phyloP scores from a whole-genome alignment of 2,888 invertebrate genomes.

The Apodemia duryi region DNA sequence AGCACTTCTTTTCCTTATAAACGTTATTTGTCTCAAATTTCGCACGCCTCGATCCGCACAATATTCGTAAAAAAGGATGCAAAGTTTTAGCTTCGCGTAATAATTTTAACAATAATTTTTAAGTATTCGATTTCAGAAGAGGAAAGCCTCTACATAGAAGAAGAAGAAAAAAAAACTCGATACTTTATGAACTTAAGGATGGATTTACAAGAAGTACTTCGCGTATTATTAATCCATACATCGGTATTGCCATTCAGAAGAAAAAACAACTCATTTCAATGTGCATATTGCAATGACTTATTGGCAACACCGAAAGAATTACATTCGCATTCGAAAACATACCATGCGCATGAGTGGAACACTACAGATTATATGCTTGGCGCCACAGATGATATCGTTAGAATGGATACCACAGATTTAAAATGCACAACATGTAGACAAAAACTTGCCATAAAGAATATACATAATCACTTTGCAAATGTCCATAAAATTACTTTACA shows the following conservation, averaged over 20 bases:
- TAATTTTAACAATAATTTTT: too few species aligned
- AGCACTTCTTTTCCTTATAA: too few species aligned
- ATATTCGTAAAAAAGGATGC: too few species aligned
- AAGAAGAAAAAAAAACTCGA: not conserved
- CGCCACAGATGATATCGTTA: not conserved
- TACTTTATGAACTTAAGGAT: not conserved
- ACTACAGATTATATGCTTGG: not conserved
- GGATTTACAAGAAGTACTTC: not conserved
- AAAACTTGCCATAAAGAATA: not conserved
- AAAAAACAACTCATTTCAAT: not conserved
- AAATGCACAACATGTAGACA: slow-evolving; percentile 6
- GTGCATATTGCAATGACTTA: not conserved
- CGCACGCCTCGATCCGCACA: too few species aligned
- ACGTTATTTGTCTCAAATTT: too few species aligned
- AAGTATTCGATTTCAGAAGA: not conserved
- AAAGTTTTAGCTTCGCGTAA: too few species aligned
- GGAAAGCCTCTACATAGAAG: not conserved
- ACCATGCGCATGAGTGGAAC: not conserved
- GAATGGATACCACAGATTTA: slow-evolving; percentile 7
- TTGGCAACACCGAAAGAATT: not conserved
- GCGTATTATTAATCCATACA: not conserved
- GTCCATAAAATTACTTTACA: not conserved
- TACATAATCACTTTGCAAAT: not conserved
- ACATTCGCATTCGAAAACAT: not conserved
- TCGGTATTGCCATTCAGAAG: not conserved